Conservation (phyloP, 2,113 vertebrate genomes). For the Etheostoma spectabile region DNA sequence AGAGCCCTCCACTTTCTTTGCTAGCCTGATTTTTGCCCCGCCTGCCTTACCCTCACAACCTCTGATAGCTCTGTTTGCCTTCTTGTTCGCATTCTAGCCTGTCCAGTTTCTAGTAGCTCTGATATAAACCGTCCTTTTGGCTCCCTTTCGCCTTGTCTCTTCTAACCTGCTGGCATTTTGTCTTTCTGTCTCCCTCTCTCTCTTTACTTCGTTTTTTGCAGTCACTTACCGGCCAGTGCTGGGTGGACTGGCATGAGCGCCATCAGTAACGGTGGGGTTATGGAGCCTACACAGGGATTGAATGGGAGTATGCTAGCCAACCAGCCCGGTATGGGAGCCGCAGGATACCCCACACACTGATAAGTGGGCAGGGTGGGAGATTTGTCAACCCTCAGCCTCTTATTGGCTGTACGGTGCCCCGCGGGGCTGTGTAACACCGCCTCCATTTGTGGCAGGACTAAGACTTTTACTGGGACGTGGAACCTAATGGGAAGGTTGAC, state of each 20-base stretch:
- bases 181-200: slow-evolving; percentile 60
- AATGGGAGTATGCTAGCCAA: slow-evolving; percentile 91
- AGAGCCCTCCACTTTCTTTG: slow-evolving; percentile 45
- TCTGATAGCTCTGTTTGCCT: slow-evolving; percentile 67
- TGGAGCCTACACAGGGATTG: slow-evolving; percentile 89
- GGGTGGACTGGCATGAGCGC: slow-evolving; percentile 90
- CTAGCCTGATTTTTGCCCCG: slow-evolving; percentile 54
- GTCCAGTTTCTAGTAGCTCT: slow-evolving; percentile 69
- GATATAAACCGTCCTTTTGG: slow-evolving; percentile 60
- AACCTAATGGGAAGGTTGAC: slow-evolving; percentile 66
- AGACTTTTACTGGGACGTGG: slow-evolving; percentile 85
- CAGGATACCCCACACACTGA: slow-evolving; percentile 94
- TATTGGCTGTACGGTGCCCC: slow-evolving; percentile 77
- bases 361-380: slow-evolving; percentile 75
- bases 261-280: slow-evolving; percentile 85
- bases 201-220: slow-evolving; percentile 75
- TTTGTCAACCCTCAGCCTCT: slow-evolving; percentile 75
- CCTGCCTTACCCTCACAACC: slow-evolving; percentile 54
- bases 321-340: slow-evolving; percentile 91
- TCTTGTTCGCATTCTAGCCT: slow-evolving; percentile 67
- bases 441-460: slow-evolving; percentile 85
- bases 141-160: slow-evolving; percentile 78
- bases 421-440: slow-evolving; percentile 81
- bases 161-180: slow-evolving; percentile 82
- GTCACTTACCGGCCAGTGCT: slow-evolving; percentile 92